phyloP scores from a whole-genome alignment of 2,888 invertebrate genomes.

The Heliconius sara region DNA sequence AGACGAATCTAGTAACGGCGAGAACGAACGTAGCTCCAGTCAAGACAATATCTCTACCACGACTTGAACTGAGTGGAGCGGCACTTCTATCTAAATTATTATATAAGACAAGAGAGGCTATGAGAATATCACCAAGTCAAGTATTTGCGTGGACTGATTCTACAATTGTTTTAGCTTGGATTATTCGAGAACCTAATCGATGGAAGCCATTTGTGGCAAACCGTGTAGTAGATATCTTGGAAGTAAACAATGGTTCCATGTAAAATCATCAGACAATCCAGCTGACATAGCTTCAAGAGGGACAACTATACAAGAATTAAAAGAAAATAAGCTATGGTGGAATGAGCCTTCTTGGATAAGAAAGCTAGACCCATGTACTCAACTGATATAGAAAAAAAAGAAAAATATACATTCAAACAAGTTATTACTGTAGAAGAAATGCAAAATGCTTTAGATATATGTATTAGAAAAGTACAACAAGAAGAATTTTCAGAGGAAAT shows the following conservation, averaged over 20 bases:
- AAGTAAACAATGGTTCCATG: background rate
- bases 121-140: constrained; percentile 27
- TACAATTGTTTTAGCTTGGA: constrained; percentile 43
- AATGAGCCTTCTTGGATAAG: background rate
- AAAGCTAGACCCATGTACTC: too few relatives aligned
- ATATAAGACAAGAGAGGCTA: constrained; percentile 16
- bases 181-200: constrained; percentile 38
- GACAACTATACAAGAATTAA: background rate
- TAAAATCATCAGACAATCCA: constrained; percentile 29
- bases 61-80: constrained; percentile 44
- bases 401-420: too few relatives aligned
- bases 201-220: constrained; percentile 46
- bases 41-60: constrained; percentile 40
- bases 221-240: constrained; percentile 46
- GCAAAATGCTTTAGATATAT: too few relatives aligned
- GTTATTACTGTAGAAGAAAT: too few relatives aligned
- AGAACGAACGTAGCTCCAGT: constrained; percentile 43
- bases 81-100: constrained; percentile 38
- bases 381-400: too few relatives aligned
- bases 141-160: constrained; percentile 49
- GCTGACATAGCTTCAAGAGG: constrained; percentile 32
- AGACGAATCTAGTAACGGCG: constrained; percentile 19
- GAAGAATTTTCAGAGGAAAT: too few relatives aligned
- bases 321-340: background rate
- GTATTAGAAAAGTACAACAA: too few relatives aligned